Evolutionary conservation across 2,113 vertebrate genomes (phyloP).

Genomic region (Macroglossus sobrinus): DNA sequence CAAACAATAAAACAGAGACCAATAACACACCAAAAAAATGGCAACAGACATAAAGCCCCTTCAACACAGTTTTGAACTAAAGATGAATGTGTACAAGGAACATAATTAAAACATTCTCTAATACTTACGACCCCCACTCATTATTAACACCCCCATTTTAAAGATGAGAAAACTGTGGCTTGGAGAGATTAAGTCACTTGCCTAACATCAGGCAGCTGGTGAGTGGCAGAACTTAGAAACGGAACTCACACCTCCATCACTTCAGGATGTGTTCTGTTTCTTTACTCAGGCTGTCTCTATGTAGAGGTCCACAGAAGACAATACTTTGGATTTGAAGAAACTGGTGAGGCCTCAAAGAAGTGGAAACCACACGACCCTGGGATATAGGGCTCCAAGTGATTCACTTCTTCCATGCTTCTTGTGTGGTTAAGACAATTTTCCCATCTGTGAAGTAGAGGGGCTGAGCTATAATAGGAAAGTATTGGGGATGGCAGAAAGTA

Average conservation of each 20-base stretch:
- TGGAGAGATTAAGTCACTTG: not conserved
- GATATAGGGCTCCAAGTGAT: not conserved
- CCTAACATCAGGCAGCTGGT: not conserved
- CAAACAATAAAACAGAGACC: not conserved
- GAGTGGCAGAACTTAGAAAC: not conserved
- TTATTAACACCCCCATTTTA: not conserved
- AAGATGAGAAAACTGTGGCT: not conserved
- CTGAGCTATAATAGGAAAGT: not conserved
- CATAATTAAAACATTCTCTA: not conserved
- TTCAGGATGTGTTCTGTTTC: not conserved
- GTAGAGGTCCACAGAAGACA: not conserved
- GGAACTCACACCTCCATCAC: not conserved
- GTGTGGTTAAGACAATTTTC: not conserved
- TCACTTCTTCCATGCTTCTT: not conserved
- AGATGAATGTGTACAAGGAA: not conserved
- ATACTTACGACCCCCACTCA: not conserved
- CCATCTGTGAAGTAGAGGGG: not conserved
- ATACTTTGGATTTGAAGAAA: not conserved
- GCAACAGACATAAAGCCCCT: not conserved
- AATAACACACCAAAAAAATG: not conserved
- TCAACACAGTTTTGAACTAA: not conserved
- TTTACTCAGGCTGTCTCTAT: not conserved
- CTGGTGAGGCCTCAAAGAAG: not conserved
- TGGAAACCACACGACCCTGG: no score
- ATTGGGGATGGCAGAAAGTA: not conserved